phyloP scores from a whole-genome alignment of 2,113 vertebrate species.

The Sterna hirundo region DNA sequence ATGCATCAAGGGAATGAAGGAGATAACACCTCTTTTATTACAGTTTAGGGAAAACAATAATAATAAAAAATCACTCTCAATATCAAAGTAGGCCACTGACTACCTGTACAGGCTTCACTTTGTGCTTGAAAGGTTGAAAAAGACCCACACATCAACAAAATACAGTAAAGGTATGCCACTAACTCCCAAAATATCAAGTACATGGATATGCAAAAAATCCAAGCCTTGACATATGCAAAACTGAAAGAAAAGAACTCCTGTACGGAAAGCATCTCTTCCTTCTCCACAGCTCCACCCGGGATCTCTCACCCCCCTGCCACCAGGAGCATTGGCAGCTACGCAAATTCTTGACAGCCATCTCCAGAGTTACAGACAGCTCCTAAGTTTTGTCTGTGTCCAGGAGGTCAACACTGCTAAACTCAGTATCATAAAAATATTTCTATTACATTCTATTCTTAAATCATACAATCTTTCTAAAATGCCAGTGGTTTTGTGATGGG shows the following conservation, averaged over 20 bases:
- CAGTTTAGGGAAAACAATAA: constrained; percentile 57
- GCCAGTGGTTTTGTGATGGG: not conserved
- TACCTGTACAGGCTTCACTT: constrained; percentile 16
- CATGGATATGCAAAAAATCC: not conserved
- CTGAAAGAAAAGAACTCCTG: not conserved
- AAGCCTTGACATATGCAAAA: not conserved
- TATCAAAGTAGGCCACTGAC: constrained; percentile 45
- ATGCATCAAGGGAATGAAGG: constrained; percentile 41
- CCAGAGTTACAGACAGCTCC: not conserved
- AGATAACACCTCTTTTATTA: constrained; percentile 61
- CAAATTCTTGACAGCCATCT: not conserved
- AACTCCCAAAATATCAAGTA: not conserved
- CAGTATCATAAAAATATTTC: not conserved
- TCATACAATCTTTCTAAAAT: not conserved
- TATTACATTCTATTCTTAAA: not conserved
- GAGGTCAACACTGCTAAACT: not conserved
- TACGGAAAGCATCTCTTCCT: not conserved
- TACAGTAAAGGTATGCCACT: not conserved
- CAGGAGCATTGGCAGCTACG: accelerated
- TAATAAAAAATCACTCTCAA: constrained; percentile 19
- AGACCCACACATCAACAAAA: not conserved
- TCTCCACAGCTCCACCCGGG: not conserved
- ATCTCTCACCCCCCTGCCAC: not conserved
- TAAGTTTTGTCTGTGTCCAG: not conserved
- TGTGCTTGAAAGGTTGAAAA: constrained; percentile 23